Base-by-base conservation (phyloP, 2,113 vertebrate species). In the Salvelinus fontinalis region DNA sequence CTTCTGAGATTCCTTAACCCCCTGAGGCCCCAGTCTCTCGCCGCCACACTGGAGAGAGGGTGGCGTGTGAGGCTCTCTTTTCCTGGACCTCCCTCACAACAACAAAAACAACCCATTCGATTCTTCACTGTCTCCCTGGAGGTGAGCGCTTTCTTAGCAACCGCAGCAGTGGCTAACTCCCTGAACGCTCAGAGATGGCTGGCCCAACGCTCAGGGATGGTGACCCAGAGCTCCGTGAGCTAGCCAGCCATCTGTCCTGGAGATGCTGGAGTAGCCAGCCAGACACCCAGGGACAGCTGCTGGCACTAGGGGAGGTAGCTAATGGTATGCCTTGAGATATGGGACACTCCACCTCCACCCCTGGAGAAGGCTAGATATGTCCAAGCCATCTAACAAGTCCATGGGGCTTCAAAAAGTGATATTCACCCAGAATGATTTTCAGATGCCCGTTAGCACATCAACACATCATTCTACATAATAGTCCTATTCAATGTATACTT, bases 131-230 rank as follows among this genome's bases (percentile, higher is more conserved):
- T 78, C 44, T 82, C 83, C 70, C 76, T 80, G 83, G 83, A 90
- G 87, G 86, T 81, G 24, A 79, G 77, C 76, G 65, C 75, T 73
- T 78, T 77, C 88, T 79, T 89, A 85, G 89, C 89, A 91, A 90
- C 84, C 75, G 73, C 78, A 85, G 85, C 85, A 71, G 75, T 86
- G 87, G 86, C 86, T 86, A 80, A 86, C 87, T 81, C 87, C n/a
- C 84, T 75, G 74, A 77, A 7, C 26, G 71, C 72, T 64, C 8
- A 4, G 18, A 67, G 83, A 81, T 87, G 79, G 71, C 87, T 86
- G 83, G 89, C 88, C 79, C 3, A 49, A 74, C 82, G 87, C 85
- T 85, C 87, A 5, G 60, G 84, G 85, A 84, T 80, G 77, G 71
- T 26, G 73, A 69, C 76, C 84, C 51, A 1, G 13, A 22, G 24